A percentile compares a stretch with the other conserved stretches of the same genome.
phyloP scores from a whole-genome alignment of 2,113 vertebrate species.

The Dasyornis broadbenti region DNA sequence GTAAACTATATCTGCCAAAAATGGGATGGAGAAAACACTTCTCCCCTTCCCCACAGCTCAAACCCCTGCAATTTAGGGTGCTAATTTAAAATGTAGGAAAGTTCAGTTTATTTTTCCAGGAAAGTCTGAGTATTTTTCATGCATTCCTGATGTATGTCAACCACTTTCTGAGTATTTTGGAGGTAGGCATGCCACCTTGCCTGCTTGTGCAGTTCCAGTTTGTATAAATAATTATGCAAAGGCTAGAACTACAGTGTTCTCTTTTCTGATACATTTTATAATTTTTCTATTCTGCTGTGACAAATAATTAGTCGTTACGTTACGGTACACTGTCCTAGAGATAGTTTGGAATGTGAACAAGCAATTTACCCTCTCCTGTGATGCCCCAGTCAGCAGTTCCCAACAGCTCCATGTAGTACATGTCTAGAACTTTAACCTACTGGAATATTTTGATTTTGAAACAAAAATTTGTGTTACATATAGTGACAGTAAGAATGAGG shows the following conservation, averaged over 20 bases:
- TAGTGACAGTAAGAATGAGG: neutral
- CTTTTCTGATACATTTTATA: neutral
- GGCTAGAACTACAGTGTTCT: neutral
- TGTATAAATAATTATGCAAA: neutral
- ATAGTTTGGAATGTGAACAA: neutral
- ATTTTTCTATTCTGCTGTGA: neutral
- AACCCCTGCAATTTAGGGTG: neutral
- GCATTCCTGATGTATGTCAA: neutral
- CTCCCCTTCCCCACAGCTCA: neutral
- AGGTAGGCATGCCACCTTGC: neutral
- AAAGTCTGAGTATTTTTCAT: neutral
- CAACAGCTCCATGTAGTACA: neutral
- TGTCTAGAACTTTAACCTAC: neutral
- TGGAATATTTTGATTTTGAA: neutral
- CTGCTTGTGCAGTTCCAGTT: neutral
- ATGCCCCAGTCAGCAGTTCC: neutral
- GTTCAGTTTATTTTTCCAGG: neutral
- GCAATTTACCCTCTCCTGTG: accelerated
- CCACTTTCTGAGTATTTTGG: neutral
- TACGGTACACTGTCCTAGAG: neutral
- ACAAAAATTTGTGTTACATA: neutral
- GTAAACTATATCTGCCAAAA: neutral
- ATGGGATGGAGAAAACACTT: neutral
- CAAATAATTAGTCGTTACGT: accelerated
- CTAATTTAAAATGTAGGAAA: neutral